A percentile compares a stretch with the other conserved stretches of the same genome.
Conservation (phyloP, 2,888 invertebrate genomes). For the Magallana nippona region DNA sequence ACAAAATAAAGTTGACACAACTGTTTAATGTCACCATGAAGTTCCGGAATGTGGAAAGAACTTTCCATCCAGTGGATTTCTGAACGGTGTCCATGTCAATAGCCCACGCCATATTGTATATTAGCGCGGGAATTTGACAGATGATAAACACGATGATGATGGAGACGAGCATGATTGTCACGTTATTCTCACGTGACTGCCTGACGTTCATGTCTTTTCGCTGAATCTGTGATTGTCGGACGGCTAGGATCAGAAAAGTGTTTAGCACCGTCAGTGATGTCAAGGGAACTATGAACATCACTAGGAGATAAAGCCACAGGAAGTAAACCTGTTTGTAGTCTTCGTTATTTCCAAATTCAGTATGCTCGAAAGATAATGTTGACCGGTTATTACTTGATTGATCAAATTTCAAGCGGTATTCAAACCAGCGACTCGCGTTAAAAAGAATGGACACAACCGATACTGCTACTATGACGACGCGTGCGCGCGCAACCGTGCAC, state of each 20-base stretch:
- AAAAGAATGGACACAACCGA: slow-evolving; percentile 90
- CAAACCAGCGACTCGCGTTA: slow-evolving; percentile 87
- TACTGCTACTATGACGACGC: slow-evolving; percentile 91
- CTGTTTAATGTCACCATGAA: slow-evolving; percentile 97
- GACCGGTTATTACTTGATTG: slow-evolving; percentile 52
- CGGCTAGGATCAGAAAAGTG: slow-evolving; percentile 89
- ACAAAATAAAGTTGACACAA: slow-evolving; percentile 98
- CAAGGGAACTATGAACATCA: slow-evolving; percentile 96
- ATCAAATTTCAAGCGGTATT: slow-evolving; percentile 76
- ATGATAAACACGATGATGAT: slow-evolving; percentile 96
- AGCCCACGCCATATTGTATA: slow-evolving; percentile 86
- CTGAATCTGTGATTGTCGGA: slow-evolving; percentile 93
- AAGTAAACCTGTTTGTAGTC: slow-evolving; percentile 91
- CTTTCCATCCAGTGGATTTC: slow-evolving; percentile 82
- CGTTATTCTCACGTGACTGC: slow-evolving; percentile 94
- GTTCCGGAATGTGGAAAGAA: slow-evolving; percentile 83
- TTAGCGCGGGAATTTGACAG: slow-evolving; percentile 87
- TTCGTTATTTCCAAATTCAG: slow-evolving; percentile 86
- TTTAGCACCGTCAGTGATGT: slow-evolving; percentile 92
- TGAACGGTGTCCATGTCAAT: slow-evolving; percentile 82
- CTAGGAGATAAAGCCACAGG: slow-evolving; percentile 95
- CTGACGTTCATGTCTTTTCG: slow-evolving; percentile 92
- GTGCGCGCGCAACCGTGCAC: slow-evolving; percentile 93
- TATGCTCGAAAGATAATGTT: slow-evolving; percentile 81
- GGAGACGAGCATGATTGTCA: slow-evolving; percentile 96